Evolutionary conservation across 2,888 invertebrate genomes (phyloP), one percentile per base, ranked within the genome.

Genomic region (Doris montereyensis): DNA sequence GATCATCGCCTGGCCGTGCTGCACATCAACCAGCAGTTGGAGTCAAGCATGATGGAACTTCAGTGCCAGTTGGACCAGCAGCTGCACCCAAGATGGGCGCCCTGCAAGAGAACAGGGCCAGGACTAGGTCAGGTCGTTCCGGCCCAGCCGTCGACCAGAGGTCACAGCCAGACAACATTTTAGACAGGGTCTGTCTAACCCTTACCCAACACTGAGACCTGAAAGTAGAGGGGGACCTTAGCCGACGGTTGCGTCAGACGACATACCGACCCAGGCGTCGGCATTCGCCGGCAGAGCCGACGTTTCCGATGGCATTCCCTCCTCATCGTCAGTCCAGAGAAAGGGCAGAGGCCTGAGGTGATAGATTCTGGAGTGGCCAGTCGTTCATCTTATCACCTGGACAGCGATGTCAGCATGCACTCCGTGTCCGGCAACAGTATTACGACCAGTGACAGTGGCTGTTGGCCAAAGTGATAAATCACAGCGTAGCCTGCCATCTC

Each of bases 21-120:
- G 26, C 84, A 84, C 32, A 83, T 88, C n/a, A 87, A 86, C 81
- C 87, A 87, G 74, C 83, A 85, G n/a, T 77, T 87, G 5, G 87
- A 88, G 71, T 78, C 83, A 0, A 85, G 86, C 10, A 81, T 88
- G 4, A 79, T 88, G 62, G 80, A 85, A 34, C 81, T 88, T 4
- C 84, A 84, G 30, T 82, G 84, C 68, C 84, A 86, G 60, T 76
- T 88, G 13, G 87, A 87, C 75, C 82, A 85, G 65, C 62, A 73
- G 13, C 68, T 74, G 5, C 76, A 84, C 26, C 76, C 30, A 80
- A 68, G 65, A 8, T 77, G 52, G 77, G 68, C 32, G 58, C 79
- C 58, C 21, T 34, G 8, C 30, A 58, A 24, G 28, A 57, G 21
- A 26, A 68, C 4, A 60, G 58, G 10, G 41, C 77, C 13, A 32